Base-by-base conservation (phyloP, 2,113 vertebrate species). In the Pelusios castaneus region DNA sequence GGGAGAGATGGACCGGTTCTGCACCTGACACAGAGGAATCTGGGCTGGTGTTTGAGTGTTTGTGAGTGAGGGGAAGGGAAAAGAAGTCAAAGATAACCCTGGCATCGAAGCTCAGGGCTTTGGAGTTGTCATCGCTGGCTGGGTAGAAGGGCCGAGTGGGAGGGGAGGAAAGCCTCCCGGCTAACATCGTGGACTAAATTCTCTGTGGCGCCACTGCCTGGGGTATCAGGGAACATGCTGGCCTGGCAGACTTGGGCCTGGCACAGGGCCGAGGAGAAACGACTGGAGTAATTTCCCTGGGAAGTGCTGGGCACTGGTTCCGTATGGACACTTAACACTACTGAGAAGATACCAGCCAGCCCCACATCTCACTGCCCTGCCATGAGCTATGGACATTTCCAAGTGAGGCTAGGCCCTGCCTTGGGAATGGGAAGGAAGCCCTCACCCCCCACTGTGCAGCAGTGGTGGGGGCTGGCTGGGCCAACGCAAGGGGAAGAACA, bases 361-460 rank as follows among this genome's bases (percentile, higher is more conserved):
- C 56, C 10, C 11, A 11, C 56, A 5, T 5, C 56, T 58, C 56
- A 11, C 56, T 58, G 27, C 56, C 56, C 27, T 58, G 10, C 11
- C 29, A 6, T 31, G 29, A 29, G 58, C 58, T 60, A 60, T 14
- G 29, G 29, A 27, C 58, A 60, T 60, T 31, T 14, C 58, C 58
- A 60, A 13, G 29, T 60, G 58, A 60, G 29, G 58, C 58, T 31
- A 31, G 58, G 58, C 58, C 58, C 13, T 14, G 58, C 58, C 58
- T 58, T 60, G 58, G 29, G 49, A 16, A 2, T 52, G 58, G 31
- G 25, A 27, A 2, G 27, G 87, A 49, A 58, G 3, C 25, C 19
- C 47, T 21, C 2, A 3, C n/a, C 34, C 10, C 2, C 3, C 58
- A 38, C 24, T 9, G 2, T 85, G 84, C 1, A 3, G 45, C 12